Evolutionary conservation across 2,888 invertebrate genomes (phyloP).

Genomic region (Celastrina argiolus): DNA sequence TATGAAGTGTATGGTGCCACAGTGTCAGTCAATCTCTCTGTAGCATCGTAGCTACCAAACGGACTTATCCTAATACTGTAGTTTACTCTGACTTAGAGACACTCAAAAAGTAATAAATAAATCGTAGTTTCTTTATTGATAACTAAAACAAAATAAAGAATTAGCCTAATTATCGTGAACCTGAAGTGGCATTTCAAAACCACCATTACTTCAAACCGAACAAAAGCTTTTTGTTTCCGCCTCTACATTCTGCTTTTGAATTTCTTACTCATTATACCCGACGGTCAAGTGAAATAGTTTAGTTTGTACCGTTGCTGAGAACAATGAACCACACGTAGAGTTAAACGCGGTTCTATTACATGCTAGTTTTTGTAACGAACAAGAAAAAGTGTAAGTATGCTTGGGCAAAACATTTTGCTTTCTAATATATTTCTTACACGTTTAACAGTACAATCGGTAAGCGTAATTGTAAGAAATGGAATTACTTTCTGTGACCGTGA

Average conservation of each 20-base stretch:
- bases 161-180: too few species aligned
- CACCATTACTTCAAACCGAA: background rate
- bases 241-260: background rate
- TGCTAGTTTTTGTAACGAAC: conserved; percentile 1
- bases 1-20: too few species aligned
- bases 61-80: too few species aligned
- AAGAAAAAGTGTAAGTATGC: conserved; percentile 18
- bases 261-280: background rate
- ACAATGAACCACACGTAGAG: background rate
- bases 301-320: background rate
- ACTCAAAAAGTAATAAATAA: too few species aligned
- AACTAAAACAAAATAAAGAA: background rate
- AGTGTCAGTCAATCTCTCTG: too few species aligned
- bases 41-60: too few species aligned
- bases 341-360: conserved; percentile 1
- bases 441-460: conserved; percentile 4
- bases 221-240: background rate
- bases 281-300: conserved; percentile 4
- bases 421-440: conserved; percentile 17
- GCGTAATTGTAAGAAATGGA: background rate
- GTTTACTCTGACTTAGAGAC: too few species aligned
- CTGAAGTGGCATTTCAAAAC: too few species aligned
- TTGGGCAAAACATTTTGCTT: conserved; percentile 14
- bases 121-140: too few species aligned
- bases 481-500: background rate